phyloP scores from a whole-genome alignment of 2,888 invertebrate species.

The Apamea anceps region DNA sequence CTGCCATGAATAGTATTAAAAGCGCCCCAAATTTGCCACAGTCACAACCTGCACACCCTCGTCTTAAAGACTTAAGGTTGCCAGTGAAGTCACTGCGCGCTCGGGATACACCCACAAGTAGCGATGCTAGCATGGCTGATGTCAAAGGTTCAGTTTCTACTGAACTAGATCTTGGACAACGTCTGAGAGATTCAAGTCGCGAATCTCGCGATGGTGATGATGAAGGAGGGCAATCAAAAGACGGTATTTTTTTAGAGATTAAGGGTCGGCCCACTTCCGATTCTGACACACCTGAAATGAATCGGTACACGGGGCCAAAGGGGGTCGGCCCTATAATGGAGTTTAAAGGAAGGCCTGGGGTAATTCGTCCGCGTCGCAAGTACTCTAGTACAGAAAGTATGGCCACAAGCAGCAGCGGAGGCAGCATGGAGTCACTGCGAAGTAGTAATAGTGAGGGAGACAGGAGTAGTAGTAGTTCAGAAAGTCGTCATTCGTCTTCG shows the following conservation, averaged over 20 bases:
- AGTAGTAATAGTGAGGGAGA: slow-evolving; percentile 97
- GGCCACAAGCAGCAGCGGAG: slow-evolving; percentile 96
- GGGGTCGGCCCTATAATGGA: slow-evolving; percentile 91
- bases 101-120: slow-evolving; percentile 91
- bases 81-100: slow-evolving; percentile 93
- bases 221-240: slow-evolving; percentile 92
- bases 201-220: slow-evolving; percentile 92
- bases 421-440: slow-evolving; percentile 96
- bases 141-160: slow-evolving; percentile 88
- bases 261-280: slow-evolving; percentile 92
- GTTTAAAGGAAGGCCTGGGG: slow-evolving; percentile 91
- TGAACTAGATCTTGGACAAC: slow-evolving; percentile 88
- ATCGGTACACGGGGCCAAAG: slow-evolving; percentile 90
- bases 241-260: slow-evolving; percentile 93
- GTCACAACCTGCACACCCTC: slow-evolving; percentile 92
- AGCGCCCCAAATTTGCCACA: slow-evolving; percentile 95
- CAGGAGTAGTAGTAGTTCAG: slow-evolving; percentile 95
- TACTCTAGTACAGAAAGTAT: slow-evolving; percentile 96
- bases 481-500: slow-evolving; percentile 95
- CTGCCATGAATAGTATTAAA: slow-evolving; percentile 94
- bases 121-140: slow-evolving; percentile 92
- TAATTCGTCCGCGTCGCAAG: slow-evolving; percentile 89
- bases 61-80: slow-evolving; percentile 93
- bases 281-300: slow-evolving; percentile 89
- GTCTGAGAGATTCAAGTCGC: slow-evolving; percentile 87